Percentiles rank a stretch among this genome's conserved stretches.
Evolutionary conservation across 2,113 vertebrate species (phyloP).

Genomic region (Todiramphus chloris): DNA sequence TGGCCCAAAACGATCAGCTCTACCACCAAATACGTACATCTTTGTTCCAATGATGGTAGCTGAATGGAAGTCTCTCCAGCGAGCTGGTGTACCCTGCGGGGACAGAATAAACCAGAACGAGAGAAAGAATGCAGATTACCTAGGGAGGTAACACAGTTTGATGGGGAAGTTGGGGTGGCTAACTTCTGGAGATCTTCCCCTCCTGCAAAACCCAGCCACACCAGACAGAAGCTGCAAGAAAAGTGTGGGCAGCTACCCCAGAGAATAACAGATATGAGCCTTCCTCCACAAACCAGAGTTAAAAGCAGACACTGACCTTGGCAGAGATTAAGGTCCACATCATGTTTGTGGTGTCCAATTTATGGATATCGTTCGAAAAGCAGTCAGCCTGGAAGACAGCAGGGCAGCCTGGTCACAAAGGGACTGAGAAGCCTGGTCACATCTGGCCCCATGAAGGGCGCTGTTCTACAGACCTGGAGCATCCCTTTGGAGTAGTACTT

Average conservation of each 20-base stretch:
- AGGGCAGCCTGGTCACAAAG: not conserved
- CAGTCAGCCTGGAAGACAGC: conserved; percentile 89
- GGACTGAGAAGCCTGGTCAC: not conserved
- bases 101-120: not conserved
- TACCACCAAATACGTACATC: conserved; percentile 97
- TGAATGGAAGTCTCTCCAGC: conserved; percentile 98
- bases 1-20: conserved; percentile 94
- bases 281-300: not conserved
- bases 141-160: not conserved
- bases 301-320: conserved; percentile 80
- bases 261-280: not conserved
- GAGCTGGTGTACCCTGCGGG: conserved; percentile 88
- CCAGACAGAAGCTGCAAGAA: not conserved
- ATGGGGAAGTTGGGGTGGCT: not conserved
- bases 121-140: not conserved
- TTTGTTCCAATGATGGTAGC: conserved; percentile 93
- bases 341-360: conserved; percentile 92
- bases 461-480: not conserved
- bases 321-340: conserved; percentile 91
- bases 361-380: conserved; percentile 99
- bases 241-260: not conserved
- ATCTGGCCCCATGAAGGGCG: not conserved
- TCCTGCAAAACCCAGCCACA: not conserved
- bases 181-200: not conserved
- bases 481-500: not conserved